These are phyloP conservation scores for Scomber colias DNA, from an alignment of 2,113 vertebrate species.

Conservation along the genomic window DNA sequence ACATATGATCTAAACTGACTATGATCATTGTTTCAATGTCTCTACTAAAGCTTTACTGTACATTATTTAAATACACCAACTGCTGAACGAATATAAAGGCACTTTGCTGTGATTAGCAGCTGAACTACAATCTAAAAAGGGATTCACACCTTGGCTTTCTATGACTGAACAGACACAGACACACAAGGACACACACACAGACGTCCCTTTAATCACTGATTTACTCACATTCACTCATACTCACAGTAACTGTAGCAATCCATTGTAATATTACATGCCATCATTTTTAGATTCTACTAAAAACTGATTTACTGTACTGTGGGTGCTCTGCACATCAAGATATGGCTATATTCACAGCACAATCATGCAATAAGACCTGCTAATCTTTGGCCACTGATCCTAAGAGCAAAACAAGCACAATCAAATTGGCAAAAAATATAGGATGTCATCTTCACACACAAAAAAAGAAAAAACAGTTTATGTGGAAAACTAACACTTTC, in stretches of 20 bases:
- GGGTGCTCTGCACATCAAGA: conserved; percentile 59
- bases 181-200: background rate
- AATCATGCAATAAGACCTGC: conserved; percentile 76
- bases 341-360: conserved; percentile 67
- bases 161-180: background rate
- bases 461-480: conserved; percentile 17
- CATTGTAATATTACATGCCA: conserved; percentile 53
- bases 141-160: conserved; percentile 44
- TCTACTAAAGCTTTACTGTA: conserved; percentile 55
- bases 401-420: conserved; percentile 64
- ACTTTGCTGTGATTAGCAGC: conserved; percentile 78
- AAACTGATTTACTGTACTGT: conserved; percentile 30
- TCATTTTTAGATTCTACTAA: conserved; percentile 25
- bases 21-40: conserved; percentile 30
- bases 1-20: conserved; percentile 21
- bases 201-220: background rate
- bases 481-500: conserved; percentile 62
- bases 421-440: conserved; percentile 72
- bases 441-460: conserved; percentile 35
- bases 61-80: conserved; percentile 46
- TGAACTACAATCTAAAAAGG: conserved; percentile 59
- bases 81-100: conserved; percentile 74
- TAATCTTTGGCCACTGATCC: conserved; percentile 75
- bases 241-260: conserved; percentile 27
- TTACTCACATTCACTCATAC: background rate